Conservation (phyloP, 1,140 invertebrate species). For the Aphis gossypii region DNA sequence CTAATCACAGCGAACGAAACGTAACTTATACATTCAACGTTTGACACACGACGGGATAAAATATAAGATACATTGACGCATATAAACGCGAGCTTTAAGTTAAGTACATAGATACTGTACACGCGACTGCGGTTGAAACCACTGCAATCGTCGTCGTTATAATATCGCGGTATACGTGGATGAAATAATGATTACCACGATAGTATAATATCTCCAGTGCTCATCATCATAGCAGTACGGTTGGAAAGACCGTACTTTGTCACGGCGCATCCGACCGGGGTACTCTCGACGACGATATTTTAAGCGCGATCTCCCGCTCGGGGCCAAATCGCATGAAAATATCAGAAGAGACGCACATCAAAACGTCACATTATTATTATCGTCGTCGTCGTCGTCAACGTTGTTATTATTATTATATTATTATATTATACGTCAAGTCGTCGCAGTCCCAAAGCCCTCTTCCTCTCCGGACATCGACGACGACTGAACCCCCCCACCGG, state of each 20-base stretch:
- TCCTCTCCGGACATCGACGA: neutral
- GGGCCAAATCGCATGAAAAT: neutral
- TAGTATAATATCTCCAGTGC: neutral
- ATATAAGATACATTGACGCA: neutral
- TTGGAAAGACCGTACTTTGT: neutral
- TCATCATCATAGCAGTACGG: neutral
- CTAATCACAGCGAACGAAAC: too few species aligned
- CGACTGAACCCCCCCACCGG: neutral
- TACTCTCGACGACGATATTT: neutral
- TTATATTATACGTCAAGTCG: slow-evolving; percentile 11
- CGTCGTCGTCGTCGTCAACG: neutral
- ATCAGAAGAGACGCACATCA: neutral
- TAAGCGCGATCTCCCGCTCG: neutral
- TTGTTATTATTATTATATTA: neutral
- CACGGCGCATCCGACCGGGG: neutral
- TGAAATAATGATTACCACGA: neutral
- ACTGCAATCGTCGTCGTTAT: neutral
- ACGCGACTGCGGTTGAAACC: neutral
- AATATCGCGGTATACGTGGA: neutral
- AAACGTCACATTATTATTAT: neutral
- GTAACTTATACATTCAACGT: too few species aligned
- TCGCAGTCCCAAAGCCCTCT: neutral
- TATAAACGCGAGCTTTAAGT: neutral
- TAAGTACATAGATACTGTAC: neutral
- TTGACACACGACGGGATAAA: neutral